A percentile compares a stretch with the other conserved stretches of the same genome.
Conservation (phyloP, 2,113 vertebrate genomes). For the Rhodinocichla rosea region DNA sequence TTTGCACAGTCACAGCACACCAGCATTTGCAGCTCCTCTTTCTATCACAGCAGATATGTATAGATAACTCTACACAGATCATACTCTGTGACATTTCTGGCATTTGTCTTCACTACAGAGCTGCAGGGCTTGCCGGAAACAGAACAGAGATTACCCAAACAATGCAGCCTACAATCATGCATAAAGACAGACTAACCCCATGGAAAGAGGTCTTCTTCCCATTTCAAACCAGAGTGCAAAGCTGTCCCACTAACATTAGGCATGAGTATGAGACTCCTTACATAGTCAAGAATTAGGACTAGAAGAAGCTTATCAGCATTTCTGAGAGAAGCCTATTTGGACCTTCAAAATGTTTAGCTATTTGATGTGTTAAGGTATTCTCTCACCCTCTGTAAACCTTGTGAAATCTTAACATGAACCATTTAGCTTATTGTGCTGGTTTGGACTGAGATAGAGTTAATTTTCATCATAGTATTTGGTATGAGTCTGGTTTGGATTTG, state of each 20-base stretch:
- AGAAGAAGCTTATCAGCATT: neutral
- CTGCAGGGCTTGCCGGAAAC: neutral
- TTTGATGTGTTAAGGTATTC: neutral
- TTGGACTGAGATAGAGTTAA: neutral
- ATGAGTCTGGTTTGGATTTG: neutral
- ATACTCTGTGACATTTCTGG: neutral
- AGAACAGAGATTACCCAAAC: neutral
- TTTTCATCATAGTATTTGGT: neutral
- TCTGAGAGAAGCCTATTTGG: neutral
- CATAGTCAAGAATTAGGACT: neutral
- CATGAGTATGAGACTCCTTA: neutral
- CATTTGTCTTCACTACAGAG: neutral
- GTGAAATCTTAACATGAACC: slow-evolving; percentile 2
- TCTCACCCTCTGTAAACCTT: neutral
- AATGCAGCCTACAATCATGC: neutral
- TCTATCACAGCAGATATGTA: neutral
- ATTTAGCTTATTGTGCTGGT: neutral
- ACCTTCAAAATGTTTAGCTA: neutral
- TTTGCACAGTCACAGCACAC: neutral
- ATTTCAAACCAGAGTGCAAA: neutral
- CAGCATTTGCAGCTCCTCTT: neutral
- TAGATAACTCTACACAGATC: neutral
- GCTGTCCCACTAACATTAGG: neutral
- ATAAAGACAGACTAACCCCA: neutral
- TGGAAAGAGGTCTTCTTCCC: neutral